Conservation (phyloP, 1,140 invertebrate species). For the Drosophila ambigua region DNA sequence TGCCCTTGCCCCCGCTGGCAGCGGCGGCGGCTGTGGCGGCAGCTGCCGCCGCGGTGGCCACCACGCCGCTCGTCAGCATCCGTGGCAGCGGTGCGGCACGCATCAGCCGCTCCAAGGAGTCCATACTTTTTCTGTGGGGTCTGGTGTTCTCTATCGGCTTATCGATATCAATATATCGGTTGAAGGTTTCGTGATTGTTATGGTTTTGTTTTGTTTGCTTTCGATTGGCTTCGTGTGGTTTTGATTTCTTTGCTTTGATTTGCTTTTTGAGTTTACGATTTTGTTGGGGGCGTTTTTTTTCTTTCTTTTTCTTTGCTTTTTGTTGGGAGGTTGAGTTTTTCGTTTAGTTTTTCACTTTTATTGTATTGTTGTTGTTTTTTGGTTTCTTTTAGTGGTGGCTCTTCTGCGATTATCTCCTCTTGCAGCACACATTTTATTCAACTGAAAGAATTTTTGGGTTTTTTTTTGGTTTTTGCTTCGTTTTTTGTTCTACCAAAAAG, state of each 20-base stretch:
- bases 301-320: conserved; percentile 3
- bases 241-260: conserved; percentile 17
- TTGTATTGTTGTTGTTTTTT: conserved; percentile 43
- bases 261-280: background rate
- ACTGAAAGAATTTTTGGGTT: conserved; percentile 44
- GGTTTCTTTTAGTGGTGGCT: conserved; percentile 28
- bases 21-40: conserved; percentile 67
- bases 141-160: conserved; percentile 1
- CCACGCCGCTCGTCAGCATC: conserved; percentile 87
- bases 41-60: conserved; percentile 85
- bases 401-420: conserved; percentile 18
- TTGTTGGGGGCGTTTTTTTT: conserved; percentile 4
- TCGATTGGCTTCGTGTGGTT: background rate
- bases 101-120: conserved; percentile 91
- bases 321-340: background rate
- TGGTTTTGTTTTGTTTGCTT: background rate
- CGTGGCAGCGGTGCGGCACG: conserved; percentile 88
- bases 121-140: conserved; percentile 85
- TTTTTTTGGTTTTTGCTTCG: conserved; percentile 5
- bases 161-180: conserved; percentile 10
- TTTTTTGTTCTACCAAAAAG: conserved; percentile 2
- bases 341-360: conserved; percentile 22
- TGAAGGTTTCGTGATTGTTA: conserved; percentile 24
- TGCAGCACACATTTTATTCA: conserved; percentile 63
- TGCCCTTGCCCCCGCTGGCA: conserved; percentile 76